phyloP scores from a whole-genome alignment of 2,113 vertebrate species.

The Rhinichthys klamathensis region DNA sequence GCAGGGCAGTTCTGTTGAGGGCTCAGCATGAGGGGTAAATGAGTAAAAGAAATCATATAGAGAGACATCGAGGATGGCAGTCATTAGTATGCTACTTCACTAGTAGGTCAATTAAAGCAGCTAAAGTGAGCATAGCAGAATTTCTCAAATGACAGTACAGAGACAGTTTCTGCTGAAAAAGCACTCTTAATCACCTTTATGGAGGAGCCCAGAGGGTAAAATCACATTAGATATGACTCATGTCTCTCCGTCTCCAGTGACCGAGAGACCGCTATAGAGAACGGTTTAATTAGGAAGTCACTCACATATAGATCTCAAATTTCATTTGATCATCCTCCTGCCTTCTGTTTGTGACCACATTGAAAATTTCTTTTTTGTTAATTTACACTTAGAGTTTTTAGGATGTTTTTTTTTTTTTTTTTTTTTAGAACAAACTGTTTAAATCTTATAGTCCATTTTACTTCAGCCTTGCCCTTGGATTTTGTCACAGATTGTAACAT shows the following conservation, averaged over 20 bases:
- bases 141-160: slow-evolving; percentile 15
- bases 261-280: background rate
- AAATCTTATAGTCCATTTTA: background rate
- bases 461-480: background rate
- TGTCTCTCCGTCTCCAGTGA: slow-evolving; percentile 1
- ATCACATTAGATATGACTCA: slow-evolving; percentile 48
- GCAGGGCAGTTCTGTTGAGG: background rate
- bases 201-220: slow-evolving; percentile 18
- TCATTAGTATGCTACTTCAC: background rate
- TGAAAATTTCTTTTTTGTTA: background rate
- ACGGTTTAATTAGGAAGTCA: background rate
- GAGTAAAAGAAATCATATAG: background rate
- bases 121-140: slow-evolving; percentile 2
- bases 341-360: background rate
- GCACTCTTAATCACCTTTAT: slow-evolving; percentile 49
- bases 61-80: background rate
- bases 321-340: background rate
- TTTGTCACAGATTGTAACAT: background rate
- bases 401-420: background rate
- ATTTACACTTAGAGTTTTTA: background rate
- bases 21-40: background rate
- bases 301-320: background rate
- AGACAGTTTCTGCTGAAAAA: slow-evolving; percentile 35
- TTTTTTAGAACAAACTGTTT: background rate
- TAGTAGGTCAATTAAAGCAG: background rate